Evolutionary conservation across 2,888 invertebrate species (phyloP).

Genomic region (Drosophila paracracens): DNA sequence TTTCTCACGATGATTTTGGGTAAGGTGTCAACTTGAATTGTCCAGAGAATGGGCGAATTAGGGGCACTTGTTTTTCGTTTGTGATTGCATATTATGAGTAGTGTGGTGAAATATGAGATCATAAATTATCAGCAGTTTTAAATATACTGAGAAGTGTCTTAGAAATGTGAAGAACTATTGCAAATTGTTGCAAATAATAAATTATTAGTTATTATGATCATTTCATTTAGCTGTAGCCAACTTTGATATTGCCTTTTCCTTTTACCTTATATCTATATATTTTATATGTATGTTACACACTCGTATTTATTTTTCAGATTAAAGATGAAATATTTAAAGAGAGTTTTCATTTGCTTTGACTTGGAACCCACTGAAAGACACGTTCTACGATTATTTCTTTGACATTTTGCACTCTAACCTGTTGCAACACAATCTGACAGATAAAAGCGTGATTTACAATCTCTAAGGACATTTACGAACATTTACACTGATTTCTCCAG

Average conservation of each 20-base stretch:
- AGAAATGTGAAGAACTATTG: neutral
- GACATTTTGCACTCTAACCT: conserved; percentile 55
- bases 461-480: conserved; percentile 44
- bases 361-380: conserved; percentile 4
- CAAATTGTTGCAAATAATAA: neutral
- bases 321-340: neutral
- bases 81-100: neutral
- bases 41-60: conserved; percentile 2
- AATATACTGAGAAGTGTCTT: neutral
- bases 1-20: conserved; percentile 57
- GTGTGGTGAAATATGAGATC: neutral
- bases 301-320: neutral
- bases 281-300: neutral
- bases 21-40: conserved; percentile 43
- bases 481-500: conserved; percentile 48
- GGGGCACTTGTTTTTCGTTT: conserved; percentile 4
- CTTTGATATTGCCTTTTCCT: neutral
- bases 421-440: conserved; percentile 39
- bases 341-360: conserved; percentile 1
- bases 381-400: conserved; percentile 15
- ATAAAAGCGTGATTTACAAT: conserved; percentile 52
- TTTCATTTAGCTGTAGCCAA: neutral
- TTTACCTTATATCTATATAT: neutral
- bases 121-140: neutral
- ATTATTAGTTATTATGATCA: neutral